A percentile compares a stretch with the other conserved stretches of the same genome.
Conservation (phyloP, 2,113 vertebrate genomes). For the Haplotaxodon microlepis region DNA sequence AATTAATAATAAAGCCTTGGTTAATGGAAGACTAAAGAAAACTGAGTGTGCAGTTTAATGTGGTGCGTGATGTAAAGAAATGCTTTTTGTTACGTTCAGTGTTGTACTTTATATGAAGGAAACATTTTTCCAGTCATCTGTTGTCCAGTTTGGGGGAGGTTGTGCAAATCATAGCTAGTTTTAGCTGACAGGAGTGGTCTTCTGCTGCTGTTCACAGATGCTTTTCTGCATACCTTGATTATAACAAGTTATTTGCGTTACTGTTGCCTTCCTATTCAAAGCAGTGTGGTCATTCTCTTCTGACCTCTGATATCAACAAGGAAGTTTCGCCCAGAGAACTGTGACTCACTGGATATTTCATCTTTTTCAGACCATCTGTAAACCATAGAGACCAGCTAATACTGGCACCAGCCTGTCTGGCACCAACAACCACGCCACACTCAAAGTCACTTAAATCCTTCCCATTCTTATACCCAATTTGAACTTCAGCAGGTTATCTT, state of each 20-base stretch:
- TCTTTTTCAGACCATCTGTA: background rate
- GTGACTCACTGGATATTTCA: background rate
- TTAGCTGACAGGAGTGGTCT: background rate
- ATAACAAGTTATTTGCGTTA: background rate
- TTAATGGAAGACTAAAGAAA: conserved; percentile 1
- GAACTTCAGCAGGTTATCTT: background rate
- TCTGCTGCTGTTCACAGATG: background rate
- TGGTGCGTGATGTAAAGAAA: background rate
- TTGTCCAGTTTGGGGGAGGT: background rate
- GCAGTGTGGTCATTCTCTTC: background rate
- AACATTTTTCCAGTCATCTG: background rate
- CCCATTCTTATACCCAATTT: background rate
- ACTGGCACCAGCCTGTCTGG: background rate
- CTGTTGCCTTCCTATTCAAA: background rate
- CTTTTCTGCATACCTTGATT: background rate
- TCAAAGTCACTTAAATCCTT: background rate
- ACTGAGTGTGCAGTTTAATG: background rate
- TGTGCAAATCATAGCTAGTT: background rate
- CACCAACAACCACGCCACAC: background rate
- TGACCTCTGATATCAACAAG: background rate
- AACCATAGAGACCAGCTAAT: background rate
- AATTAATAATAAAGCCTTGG: conserved; percentile 44
- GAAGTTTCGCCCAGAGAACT: background rate
- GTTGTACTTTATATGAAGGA: background rate
- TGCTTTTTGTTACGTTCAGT: background rate